Evolutionary conservation across 2,888 invertebrate species (phyloP).

Genomic region (Rhingia campestris): DNA sequence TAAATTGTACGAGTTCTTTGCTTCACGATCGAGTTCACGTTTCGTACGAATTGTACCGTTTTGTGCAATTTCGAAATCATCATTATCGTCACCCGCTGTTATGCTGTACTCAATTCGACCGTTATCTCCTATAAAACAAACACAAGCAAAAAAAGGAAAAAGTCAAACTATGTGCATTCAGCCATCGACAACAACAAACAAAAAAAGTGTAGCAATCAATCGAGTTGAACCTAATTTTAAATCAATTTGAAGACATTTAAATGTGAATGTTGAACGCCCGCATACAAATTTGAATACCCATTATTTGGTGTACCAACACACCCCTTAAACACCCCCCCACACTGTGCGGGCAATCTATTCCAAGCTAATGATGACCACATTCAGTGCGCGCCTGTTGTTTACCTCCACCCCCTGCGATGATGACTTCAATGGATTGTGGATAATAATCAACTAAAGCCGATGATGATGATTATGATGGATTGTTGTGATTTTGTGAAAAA

Average conservation of each 20-base stretch:
- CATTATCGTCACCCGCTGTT: constrained; percentile 90
- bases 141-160: constrained; percentile 58
- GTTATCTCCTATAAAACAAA: constrained; percentile 87
- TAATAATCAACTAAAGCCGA: constrained; percentile 28
- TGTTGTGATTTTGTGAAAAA: constrained; percentile 53
- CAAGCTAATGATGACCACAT: constrained; percentile 54
- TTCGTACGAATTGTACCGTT: constrained; percentile 94
- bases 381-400: constrained; percentile 9
- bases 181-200: not conserved
- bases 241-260: constrained; percentile 39
- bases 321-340: constrained; percentile 15
- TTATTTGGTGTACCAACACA: constrained; percentile 7
- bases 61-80: constrained; percentile 90
- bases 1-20: constrained; percentile 90
- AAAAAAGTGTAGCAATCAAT: constrained; percentile 48
- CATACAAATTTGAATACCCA: constrained; percentile 17
- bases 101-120: constrained; percentile 92
- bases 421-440: constrained; percentile 22
- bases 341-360: constrained; percentile 22
- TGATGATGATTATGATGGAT: constrained; percentile 66
- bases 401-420: not conserved
- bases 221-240: constrained; percentile 36
- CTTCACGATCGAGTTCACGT: constrained; percentile 91
- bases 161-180: constrained; percentile 29
- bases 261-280: constrained; percentile 36